Evolutionary conservation across 1,140 invertebrate genomes (phyloP), one percentile per base, ranked within the genome.

Genomic region (Brachystomella parvula): DNA sequence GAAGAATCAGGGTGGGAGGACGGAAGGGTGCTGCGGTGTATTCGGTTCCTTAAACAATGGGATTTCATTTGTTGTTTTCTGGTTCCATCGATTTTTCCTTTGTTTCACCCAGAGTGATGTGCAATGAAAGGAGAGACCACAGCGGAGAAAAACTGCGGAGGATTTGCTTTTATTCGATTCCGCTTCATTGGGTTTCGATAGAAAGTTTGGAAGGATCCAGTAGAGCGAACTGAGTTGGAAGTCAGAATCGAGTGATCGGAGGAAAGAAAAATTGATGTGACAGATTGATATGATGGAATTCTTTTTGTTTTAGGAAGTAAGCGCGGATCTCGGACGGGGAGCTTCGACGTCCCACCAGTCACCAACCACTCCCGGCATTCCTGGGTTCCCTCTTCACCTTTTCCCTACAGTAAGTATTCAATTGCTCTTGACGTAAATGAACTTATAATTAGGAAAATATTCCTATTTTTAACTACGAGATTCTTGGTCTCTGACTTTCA

Each of bases 381-480:
- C 44, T 73, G 66, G 72, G 66, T 71, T 31, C 72, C 72, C 30
- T 65, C 69, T n/a, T 67, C 67, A 3, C 72, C 69, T n/a, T 69
- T 68, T 47, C 66, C 71, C 62, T 73, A 73, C 67, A 73, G 71
- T 73, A 71, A 70, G 71, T 62, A 12, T 64, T 24, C 30, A 58
- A 68, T 33, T 68, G 33, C 32, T 53, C 60, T 44, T 32, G 21
- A 60, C 29, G 9, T 6, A 39, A 62, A 62, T 24, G 12, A 12
- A 26, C 35, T 3, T 19, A 15, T 39, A 62, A 47, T 47, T 29
- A 3, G 12, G 6, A 35, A 6, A 62, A 62, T 3, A n/a, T 12
- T 26, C 3, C 24, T 24, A 26, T 24, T 12, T 47, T 62, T 62
- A 29, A 62, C n/a, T n/a, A n/a, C n/a, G n/a, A n/a, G n/a, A n/a